These are phyloP conservation scores for Cisticola juncidis DNA, from an alignment of 2,113 vertebrate species.

Conservation along the genomic window DNA sequence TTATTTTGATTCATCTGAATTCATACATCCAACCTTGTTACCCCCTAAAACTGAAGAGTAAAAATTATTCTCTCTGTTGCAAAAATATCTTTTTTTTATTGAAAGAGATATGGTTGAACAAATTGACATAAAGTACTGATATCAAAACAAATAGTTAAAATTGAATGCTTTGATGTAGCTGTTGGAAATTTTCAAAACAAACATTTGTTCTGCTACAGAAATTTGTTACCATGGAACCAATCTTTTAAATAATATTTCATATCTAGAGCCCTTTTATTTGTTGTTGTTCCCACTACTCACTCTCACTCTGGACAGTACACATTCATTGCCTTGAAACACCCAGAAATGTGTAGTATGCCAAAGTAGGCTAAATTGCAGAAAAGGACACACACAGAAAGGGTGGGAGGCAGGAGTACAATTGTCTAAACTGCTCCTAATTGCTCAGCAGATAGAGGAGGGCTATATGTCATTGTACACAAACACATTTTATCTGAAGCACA, in stretches of 20 bases:
- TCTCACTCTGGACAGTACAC: neutral
- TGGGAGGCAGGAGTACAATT: neutral
- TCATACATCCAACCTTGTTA: neutral
- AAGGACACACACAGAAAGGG: neutral
- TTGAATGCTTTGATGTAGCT: neutral
- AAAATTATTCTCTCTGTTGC: neutral
- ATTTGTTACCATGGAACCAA: neutral
- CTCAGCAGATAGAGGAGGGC: constrained; percentile 52
- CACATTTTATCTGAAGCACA: constrained; percentile 47
- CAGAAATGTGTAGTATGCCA: neutral
- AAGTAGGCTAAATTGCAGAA: neutral
- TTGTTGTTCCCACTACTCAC: neutral
- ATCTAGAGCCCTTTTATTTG: neutral
- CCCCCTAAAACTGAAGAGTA: neutral
- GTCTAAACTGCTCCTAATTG: constrained; percentile 72
- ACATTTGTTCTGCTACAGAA: neutral
- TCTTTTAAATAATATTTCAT: neutral
- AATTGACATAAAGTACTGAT: neutral
- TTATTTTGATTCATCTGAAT: neutral
- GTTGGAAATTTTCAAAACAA: constrained; percentile 24
- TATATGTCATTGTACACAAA: constrained; percentile 62
- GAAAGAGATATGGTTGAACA: neutral
- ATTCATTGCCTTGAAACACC: neutral
- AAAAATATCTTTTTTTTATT: neutral
- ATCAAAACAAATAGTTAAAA: constrained; percentile 15